These are phyloP conservation scores for Dicaeum eximium DNA, from an alignment of 2,113 vertebrate genomes.

Conservation along the genomic window DNA sequence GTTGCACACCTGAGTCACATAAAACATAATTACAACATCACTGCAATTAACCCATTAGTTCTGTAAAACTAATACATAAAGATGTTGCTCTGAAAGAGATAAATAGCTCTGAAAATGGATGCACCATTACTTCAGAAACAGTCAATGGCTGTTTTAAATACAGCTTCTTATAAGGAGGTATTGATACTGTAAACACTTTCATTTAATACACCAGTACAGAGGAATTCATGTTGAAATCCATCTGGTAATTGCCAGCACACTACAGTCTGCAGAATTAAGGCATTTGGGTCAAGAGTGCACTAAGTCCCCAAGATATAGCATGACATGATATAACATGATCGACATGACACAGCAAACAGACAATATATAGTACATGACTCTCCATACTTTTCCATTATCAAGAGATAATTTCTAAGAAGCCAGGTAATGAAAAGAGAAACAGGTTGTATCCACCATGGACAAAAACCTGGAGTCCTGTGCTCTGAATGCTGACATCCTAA, in stretches of 20 bases:
- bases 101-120: background rate
- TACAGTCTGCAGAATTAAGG: background rate
- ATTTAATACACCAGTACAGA: background rate
- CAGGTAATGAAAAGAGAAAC: rapidly evolving
- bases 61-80: background rate
- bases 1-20: background rate
- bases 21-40: background rate
- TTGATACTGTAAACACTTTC: background rate
- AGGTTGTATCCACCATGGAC: background rate
- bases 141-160: background rate
- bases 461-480: background rate
- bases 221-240: background rate
- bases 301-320: background rate
- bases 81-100: background rate
- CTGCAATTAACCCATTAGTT: background rate
- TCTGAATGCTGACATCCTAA: background rate
- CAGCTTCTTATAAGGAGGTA: background rate
- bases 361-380: background rate
- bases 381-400: background rate
- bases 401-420: background rate
- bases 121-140: background rate
- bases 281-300: background rate
- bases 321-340: background rate
- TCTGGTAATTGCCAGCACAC: background rate
- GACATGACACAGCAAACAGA: background rate